Evolutionary conservation across 1,140 invertebrate species (phyloP).

Genomic region (Armadillidium nasatum): DNA sequence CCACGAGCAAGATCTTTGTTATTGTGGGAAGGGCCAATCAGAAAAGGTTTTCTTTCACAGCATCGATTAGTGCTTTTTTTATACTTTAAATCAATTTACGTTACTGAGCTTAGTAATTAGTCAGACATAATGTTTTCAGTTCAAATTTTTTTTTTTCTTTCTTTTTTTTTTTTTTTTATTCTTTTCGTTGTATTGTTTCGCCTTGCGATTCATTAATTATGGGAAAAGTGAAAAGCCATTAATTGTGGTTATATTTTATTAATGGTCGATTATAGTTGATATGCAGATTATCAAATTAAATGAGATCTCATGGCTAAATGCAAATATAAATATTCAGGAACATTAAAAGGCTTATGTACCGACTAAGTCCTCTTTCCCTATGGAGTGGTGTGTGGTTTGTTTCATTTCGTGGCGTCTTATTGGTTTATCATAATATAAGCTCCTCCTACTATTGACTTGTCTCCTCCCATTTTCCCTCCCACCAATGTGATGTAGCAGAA

Average conservation of each 20-base stretch:
- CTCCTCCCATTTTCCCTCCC: slow-evolving; percentile 34
- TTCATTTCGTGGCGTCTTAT: not conserved
- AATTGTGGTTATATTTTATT: slow-evolving; percentile 7
- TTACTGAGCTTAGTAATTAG: too few relatives aligned
- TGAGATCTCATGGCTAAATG: slow-evolving; percentile 5
- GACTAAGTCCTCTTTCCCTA: slow-evolving; percentile 4
- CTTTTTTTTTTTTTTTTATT: too few relatives aligned
- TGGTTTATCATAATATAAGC: slow-evolving; percentile 14
- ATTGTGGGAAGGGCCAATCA: too few relatives aligned
- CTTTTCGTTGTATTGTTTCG: too few relatives aligned
- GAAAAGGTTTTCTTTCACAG: too few relatives aligned
- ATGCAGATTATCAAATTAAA: slow-evolving; percentile 6
- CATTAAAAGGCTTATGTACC: slow-evolving; percentile 12
- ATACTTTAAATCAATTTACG: too few relatives aligned
- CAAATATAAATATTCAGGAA: slow-evolving; percentile 10
- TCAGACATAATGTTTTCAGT: too few relatives aligned
- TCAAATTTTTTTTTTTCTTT: too few relatives aligned
- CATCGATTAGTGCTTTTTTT: too few relatives aligned
- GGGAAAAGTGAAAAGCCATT: not conserved
- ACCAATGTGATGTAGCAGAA: slow-evolving; percentile 45
- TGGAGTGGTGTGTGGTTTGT: slow-evolving; percentile 19
- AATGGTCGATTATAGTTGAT: not conserved
- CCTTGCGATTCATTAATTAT: not conserved
- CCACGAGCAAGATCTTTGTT: too few relatives aligned
- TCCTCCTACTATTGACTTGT: slow-evolving; percentile 24